Conservation (phyloP, 2,113 vertebrate species). For the Xenus cinereus region DNA sequence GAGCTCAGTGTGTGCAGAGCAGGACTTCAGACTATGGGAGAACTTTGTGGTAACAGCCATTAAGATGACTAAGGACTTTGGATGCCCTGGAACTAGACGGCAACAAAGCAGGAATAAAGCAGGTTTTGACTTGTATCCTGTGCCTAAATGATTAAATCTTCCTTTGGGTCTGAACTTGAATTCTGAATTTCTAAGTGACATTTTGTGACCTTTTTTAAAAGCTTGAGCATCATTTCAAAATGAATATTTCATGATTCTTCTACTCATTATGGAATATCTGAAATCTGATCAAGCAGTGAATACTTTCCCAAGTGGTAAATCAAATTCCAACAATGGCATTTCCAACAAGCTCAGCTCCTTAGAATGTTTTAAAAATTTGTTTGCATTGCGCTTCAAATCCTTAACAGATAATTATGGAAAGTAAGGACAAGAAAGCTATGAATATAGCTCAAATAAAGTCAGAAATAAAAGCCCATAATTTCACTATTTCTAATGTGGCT, state of each 20-base stretch:
- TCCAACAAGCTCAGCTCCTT: neutral
- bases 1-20: neutral
- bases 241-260: slow-evolving; percentile 41
- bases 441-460: neutral
- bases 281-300: neutral
- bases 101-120: neutral
- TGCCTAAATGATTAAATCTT: neutral
- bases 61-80: neutral
- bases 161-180: neutral
- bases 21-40: neutral
- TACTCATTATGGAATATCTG: neutral
- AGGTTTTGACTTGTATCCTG: neutral
- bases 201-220: slow-evolving; percentile 54
- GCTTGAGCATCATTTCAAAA: slow-evolving; percentile 12
- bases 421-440: neutral
- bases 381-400: neutral
- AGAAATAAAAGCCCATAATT: neutral
- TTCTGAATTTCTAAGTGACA: slow-evolving; percentile 20
- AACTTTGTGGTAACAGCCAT: neutral
- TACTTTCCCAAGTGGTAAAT: slow-evolving; percentile 5
- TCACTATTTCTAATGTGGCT: neutral
- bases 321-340: neutral
- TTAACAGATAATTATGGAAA: neutral
- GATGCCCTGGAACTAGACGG: neutral
- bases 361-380: neutral